Conservation (phyloP, 2,888 invertebrate species). For the Coremacera marginata region DNA sequence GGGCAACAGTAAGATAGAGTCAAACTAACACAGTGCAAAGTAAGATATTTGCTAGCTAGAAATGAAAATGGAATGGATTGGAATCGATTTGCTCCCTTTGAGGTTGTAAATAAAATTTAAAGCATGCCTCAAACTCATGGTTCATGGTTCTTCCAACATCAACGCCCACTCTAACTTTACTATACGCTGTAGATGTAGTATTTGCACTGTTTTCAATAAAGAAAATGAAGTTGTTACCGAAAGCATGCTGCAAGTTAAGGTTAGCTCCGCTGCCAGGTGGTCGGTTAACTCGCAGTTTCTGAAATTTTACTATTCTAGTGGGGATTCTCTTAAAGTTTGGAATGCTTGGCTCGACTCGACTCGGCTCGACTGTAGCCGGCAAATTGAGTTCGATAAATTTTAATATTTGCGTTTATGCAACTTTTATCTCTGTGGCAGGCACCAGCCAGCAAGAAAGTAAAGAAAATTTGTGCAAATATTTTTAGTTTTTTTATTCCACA, state of each 20-base stretch:
- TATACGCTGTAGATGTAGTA: background rate
- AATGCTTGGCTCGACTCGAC: background rate
- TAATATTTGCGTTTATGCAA: slow-evolving; percentile 28
- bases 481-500: background rate
- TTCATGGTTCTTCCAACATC: background rate
- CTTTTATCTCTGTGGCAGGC: slow-evolving; percentile 5
- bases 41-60: slow-evolving; percentile 4
- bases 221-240: slow-evolving; percentile 17
- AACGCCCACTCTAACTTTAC: background rate
- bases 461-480: background rate
- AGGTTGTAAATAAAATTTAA: slow-evolving; percentile 17
- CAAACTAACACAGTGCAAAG: background rate
- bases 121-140: background rate
- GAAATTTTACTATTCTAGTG: background rate
- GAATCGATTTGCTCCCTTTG: slow-evolving; percentile 1
- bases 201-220: background rate
- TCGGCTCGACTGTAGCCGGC: background rate
- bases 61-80: slow-evolving; percentile 13
- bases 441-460: background rate
- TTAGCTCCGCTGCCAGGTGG: background rate
- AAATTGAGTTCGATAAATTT: slow-evolving; percentile 30
- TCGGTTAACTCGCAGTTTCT: background rate
- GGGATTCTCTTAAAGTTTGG: background rate
- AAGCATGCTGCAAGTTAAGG: background rate
- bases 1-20: background rate